Evolutionary conservation across 2,797 vertebrate species (phyloP), one percentile per base, ranked within the genome.

Genomic region (Hoplostethus atlanticus): DNA sequence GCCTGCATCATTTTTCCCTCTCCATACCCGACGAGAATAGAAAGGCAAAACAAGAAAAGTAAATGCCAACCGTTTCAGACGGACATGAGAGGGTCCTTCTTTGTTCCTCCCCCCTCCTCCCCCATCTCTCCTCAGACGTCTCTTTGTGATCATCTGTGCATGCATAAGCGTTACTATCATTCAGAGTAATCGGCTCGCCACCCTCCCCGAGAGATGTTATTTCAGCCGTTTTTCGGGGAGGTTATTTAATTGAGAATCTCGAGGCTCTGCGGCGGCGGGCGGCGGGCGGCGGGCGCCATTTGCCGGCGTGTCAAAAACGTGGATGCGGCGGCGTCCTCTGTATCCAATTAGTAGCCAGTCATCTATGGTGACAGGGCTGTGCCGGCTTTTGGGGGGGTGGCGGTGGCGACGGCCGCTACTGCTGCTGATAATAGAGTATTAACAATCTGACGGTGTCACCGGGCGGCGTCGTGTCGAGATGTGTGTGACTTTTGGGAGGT

Each of bases 301-400:
- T 68, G 67, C 0, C 80, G 60, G 79, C 44, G 13, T 78, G 84
- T 51, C 75, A 21, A 21, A 58, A 79, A 79, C 83, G 68, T 34
- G 62, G 74, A 78, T 40, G 21, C 21, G 1, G 68, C 34, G 42
- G 77, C 72, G 63, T 89, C 86, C 72, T 93, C 89, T 89, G 87
- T 87, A 95, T 95, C 94, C 94, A 96, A 96, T 98, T 97, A 96
- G 94, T 92, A 87, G 86, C 86, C 86, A 88, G 96, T 96, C 95
- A 95, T 97, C 95, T 95, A 95, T 96, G 95, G 96, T 84, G 92
- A 91, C 82, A 79, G 81, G 84, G 62, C 76, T 83, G 68, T 72
- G 70, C 80, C 36, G 63, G 61, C 62, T 21, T 21, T 21, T 21
- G 21, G 21, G 80, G 83, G 79, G 79, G 42, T 2, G 42, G 9